phyloP scores from a whole-genome alignment of 2,113 vertebrate species.

The Oriolus oriolus region DNA sequence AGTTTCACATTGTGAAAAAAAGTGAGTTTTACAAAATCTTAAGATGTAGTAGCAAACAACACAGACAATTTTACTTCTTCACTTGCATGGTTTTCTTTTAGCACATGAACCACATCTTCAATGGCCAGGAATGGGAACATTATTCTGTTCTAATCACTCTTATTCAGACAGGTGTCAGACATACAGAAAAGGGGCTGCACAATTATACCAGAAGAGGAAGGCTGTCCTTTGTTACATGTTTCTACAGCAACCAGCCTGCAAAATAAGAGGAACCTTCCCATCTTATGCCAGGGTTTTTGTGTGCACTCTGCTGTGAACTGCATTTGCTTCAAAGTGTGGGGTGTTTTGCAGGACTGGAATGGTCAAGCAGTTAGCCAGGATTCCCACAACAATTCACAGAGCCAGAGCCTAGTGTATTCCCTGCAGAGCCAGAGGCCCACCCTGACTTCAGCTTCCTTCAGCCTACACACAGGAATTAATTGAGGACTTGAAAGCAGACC shows the following conservation, averaged over 20 bases:
- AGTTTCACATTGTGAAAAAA: slow-evolving; percentile 96
- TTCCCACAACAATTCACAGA: slow-evolving; percentile 70
- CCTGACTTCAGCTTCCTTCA: slow-evolving; percentile 59
- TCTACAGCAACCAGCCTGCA: slow-evolving; percentile 81
- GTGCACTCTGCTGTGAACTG: slow-evolving; percentile 77
- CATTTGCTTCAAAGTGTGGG: slow-evolving; percentile 73
- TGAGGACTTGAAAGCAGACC: slow-evolving; percentile 67
- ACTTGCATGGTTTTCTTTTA: slow-evolving; percentile 60
- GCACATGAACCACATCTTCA: slow-evolving; percentile 63
- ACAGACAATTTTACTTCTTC: slow-evolving; percentile 71
- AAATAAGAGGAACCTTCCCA: slow-evolving; percentile 77
- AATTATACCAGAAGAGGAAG: slow-evolving; percentile 83
- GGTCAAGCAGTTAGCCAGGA: slow-evolving; percentile 68
- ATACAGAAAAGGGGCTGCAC: slow-evolving; percentile 76
- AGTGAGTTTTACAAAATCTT: slow-evolving; percentile 88
- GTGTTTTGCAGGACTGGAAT: slow-evolving; percentile 62
- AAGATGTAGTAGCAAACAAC: slow-evolving; percentile 77
- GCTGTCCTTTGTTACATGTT: slow-evolving; percentile 84
- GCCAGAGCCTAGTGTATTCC: slow-evolving; percentile 50
- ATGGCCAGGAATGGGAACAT: slow-evolving; percentile 61
- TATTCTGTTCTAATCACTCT: slow-evolving; percentile 76
- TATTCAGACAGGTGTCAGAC: slow-evolving; percentile 79
- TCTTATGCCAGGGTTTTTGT: slow-evolving; percentile 81
- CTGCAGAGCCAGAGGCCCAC: slow-evolving; percentile 68
- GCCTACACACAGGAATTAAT: slow-evolving; percentile 68